Evolutionary conservation across 2,113 vertebrate genomes (phyloP).

Genomic region (Sphyrna mokarran): DNA sequence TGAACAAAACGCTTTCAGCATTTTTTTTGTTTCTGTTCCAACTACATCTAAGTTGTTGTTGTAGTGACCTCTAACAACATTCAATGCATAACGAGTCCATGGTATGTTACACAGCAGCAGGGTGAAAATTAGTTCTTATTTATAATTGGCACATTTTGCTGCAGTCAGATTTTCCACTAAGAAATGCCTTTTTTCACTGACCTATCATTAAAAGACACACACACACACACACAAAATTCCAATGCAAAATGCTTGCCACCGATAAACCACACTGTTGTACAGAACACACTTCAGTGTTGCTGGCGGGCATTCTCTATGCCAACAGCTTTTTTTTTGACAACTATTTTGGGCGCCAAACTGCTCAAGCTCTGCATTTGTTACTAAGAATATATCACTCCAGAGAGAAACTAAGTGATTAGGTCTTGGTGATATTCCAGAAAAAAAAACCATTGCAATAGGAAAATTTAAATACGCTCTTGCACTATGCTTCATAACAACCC

Average conservation of each 20-base stretch:
- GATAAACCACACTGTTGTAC: slow-evolving; percentile 4
- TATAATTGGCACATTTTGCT: background rate
- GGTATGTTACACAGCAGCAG: background rate
- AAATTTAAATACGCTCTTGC: background rate
- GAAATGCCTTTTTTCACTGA: background rate
- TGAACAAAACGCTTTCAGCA: background rate
- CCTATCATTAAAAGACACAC: background rate
- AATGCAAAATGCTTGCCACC: background rate
- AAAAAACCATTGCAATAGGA: background rate
- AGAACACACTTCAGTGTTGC: background rate
- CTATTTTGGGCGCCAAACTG: slow-evolving; percentile 26
- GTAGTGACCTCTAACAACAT: background rate
- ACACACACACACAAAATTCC: background rate
- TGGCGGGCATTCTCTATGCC: background rate
- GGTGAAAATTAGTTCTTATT: background rate
- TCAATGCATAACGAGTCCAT: background rate
- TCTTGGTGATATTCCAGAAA: slow-evolving; percentile 25
- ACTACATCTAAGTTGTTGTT: background rate
- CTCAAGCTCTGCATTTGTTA: background rate
- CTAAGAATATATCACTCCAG: slow-evolving; percentile 23
- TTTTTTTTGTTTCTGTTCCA: background rate
- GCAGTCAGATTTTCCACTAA: background rate
- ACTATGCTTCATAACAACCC: background rate
- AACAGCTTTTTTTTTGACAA: background rate
- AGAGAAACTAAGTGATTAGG: slow-evolving; percentile 30